Evolutionary conservation across 2,113 vertebrate genomes (phyloP), one percentile per base, ranked within the genome.

Genomic region (Hippocampus abdominalis): DNA sequence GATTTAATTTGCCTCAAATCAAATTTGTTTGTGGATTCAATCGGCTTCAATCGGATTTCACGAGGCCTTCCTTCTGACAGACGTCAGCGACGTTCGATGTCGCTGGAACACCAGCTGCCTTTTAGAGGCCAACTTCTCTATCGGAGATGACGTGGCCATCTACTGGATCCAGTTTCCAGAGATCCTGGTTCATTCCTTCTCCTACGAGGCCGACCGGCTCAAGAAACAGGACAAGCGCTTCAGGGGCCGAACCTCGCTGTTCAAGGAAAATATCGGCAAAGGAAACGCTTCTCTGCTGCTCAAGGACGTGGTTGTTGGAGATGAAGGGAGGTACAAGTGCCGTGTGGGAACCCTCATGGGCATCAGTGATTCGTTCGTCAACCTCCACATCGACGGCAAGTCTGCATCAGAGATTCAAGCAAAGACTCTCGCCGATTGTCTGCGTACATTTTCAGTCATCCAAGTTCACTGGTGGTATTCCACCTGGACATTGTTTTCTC

Each of bases 261-360:
- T 90, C 65, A 21, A 23, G 0, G 13, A 86, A n/a, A 68, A 86
- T 68, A 82, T 93, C 54, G 0, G 18, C 16, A 10, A 0, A 2
- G 93, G 93, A 66, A 92, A 93, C 8, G 83, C 88, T 2, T 93
- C 93, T 0, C 88, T 93, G n/a, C n/a, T n/a, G n/a, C n/a, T n/a
- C n/a, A n/a, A n/a, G n/a, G n/a, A n/a, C n/a, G n/a, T n/a, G n/a
- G n/a, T n/a, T n/a, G n/a, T n/a, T n/a, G n/a, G n/a, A n/a, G n/a
- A n/a, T n/a, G n/a, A n/a, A n/a, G n/a, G n/a, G n/a, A n/a, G n/a
- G n/a, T n/a, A n/a, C n/a, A n/a, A n/a, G n/a, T n/a, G n/a, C n/a
- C n/a, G n/a, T n/a, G n/a, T n/a, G n/a, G n/a, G n/a, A n/a, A n/a
- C n/a, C n/a, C n/a, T n/a, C n/a, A n/a, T n/a, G n/a, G n/a, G n/a